Evolutionary conservation across 2,888 invertebrate genomes (phyloP).

Genomic region (Euproctis similis): DNA sequence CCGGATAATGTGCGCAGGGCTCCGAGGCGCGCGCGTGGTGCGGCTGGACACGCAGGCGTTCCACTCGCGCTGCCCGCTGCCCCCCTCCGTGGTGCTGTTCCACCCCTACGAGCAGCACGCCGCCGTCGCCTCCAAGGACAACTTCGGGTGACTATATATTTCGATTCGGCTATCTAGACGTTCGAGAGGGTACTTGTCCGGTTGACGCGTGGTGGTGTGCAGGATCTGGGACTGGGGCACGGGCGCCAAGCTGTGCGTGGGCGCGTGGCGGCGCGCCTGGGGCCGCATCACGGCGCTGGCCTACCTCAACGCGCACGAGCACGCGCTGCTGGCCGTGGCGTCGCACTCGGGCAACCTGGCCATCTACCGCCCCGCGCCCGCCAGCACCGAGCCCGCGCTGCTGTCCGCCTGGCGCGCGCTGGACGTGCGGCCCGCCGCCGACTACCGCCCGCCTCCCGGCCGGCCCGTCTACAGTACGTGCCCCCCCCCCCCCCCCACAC

Average conservation of each 20-base stretch:
- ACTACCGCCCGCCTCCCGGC: constrained; percentile 61
- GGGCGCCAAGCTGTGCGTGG: constrained; percentile 80
- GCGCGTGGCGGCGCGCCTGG: constrained; percentile 67
- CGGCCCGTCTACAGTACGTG: constrained; percentile 60
- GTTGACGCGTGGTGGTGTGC: constrained; percentile 1
- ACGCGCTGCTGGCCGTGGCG: constrained; percentile 83
- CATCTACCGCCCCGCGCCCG: constrained; percentile 73
- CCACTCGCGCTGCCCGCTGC: constrained; percentile 85
- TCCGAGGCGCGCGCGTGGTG: constrained; percentile 56
- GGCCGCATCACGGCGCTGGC: constrained; percentile 88
- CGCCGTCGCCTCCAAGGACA: constrained; percentile 90
- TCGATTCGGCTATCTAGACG: no score
- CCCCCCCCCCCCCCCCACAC: no score
- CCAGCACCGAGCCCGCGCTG: constrained; percentile 61
- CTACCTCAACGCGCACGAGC: constrained; percentile 91
- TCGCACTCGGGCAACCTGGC: constrained; percentile 86
- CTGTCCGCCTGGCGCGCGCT: constrained; percentile 89
- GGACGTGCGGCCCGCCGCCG: constrained; percentile 70
- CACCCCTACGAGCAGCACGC: constrained; percentile 94
- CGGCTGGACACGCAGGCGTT: constrained; percentile 90
- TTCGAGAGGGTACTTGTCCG: background rate
- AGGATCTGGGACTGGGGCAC: constrained; percentile 91
- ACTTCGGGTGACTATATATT: constrained; percentile 84
- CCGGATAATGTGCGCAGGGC: constrained; percentile 22
- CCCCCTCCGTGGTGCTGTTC: constrained; percentile 86